Conservation (phyloP, 2,888 invertebrate species). For the Tubiluchus corallicola region DNA sequence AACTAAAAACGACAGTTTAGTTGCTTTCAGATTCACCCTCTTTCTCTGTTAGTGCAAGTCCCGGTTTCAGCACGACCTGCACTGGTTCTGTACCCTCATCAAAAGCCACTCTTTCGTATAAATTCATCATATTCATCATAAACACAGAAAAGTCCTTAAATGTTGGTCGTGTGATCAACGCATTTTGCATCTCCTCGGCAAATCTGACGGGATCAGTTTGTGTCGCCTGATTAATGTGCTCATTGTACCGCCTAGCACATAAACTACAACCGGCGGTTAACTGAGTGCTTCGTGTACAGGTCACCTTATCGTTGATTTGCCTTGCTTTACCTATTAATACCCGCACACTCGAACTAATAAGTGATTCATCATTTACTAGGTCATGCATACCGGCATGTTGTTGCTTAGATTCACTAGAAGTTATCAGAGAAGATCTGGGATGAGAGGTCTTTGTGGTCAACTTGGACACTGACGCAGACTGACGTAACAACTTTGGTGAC, state of each 20-base stretch:
- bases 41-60: not conserved
- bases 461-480: not conserved
- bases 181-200: not conserved
- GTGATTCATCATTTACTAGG: no score
- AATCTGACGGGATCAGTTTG: not conserved
- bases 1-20: no score
- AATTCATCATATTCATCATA: not conserved
- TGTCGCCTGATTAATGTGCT: not conserved
- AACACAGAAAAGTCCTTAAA: not conserved
- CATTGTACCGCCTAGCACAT: not conserved
- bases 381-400: no score
- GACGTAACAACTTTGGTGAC: no score
- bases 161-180: constrained; percentile 1
- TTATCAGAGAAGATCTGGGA: no score
- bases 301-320: not conserved
- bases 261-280: not conserved
- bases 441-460: not conserved
- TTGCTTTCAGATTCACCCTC: no score
- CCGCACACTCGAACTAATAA: not conserved
- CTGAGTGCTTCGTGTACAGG: not conserved
- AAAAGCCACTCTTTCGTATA: not conserved
- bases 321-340: not conserved
- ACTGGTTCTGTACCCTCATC: not conserved
- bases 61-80: not conserved
- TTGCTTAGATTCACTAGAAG: no score